These are phyloP conservation scores for Eristalinus aeneus DNA, from an alignment of 2,888 invertebrate genomes.

Conservation along the genomic window DNA sequence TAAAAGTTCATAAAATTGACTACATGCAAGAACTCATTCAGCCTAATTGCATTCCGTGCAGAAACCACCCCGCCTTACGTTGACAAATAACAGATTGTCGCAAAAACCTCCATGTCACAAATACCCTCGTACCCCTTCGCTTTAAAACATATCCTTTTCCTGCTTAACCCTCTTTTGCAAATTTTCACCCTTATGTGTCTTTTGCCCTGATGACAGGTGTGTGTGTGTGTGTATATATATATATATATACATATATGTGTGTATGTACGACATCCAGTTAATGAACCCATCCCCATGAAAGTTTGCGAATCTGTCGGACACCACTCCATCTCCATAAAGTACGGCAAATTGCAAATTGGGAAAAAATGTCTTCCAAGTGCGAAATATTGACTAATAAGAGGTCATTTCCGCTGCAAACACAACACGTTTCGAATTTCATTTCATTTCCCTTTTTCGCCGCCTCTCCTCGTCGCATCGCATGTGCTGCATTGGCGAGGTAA, in stretches of 20 bases:
- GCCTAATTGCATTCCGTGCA: background rate
- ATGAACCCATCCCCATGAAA: background rate
- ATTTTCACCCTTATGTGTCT: background rate
- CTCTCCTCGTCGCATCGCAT: background rate
- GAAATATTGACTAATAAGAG: slow-evolving; percentile 64
- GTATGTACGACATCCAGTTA: background rate
- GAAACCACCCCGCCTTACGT: background rate
- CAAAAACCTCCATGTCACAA: background rate
- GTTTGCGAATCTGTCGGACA: background rate
- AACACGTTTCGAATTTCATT: background rate
- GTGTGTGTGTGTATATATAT: background rate
- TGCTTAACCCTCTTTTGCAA: background rate
- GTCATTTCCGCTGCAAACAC: slow-evolving; percentile 55
- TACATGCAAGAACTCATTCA: too few species aligned
- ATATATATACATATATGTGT: too few species aligned
- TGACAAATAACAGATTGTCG: background rate
- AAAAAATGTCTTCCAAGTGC: slow-evolving; percentile 60
- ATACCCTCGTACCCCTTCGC: background rate
- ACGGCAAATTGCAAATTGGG: background rate
- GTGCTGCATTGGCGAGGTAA: background rate
- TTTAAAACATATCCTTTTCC: background rate
- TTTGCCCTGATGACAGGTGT: background rate
- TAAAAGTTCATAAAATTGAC: too few species aligned
- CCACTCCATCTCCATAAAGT: background rate
- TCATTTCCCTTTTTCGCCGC: slow-evolving; percentile 22